Percentiles rank a stretch among this genome's conserved stretches.
These are phyloP conservation scores for Andrena praecox DNA, from an alignment of 2,888 invertebrate species.

Conservation along the genomic window DNA sequence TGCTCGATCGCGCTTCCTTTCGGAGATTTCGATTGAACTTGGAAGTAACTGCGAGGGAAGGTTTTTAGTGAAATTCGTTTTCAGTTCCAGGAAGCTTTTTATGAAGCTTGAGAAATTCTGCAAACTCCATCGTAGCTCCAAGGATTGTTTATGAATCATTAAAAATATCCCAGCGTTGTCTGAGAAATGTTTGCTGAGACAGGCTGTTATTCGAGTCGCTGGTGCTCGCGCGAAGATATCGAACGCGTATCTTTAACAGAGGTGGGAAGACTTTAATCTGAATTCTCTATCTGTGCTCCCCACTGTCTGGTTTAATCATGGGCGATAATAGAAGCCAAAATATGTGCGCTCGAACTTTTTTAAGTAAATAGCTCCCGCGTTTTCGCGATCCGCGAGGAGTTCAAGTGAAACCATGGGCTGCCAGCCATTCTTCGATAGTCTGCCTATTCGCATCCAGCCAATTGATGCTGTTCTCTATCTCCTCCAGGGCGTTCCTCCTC, in stretches of 20 bases:
- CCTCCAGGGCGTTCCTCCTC: conserved; percentile 40
- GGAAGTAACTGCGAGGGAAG: too few relatives aligned
- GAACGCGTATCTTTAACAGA: neutral
- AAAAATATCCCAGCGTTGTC: neutral
- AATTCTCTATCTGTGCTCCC: neutral
- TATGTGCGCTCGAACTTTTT: neutral
- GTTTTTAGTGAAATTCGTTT: neutral
- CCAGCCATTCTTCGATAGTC: conserved; percentile 38
- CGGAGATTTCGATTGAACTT: neutral
- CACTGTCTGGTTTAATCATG: neutral
- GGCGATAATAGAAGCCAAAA: conserved; percentile 18
- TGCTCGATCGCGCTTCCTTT: neutral
- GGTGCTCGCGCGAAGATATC: neutral
- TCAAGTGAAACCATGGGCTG: conserved; percentile 24
- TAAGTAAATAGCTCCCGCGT: neutral
- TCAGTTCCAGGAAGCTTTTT: neutral
- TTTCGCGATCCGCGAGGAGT: neutral
- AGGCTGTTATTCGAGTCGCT: neutral
- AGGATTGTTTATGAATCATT: neutral
- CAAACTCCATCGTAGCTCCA: neutral
- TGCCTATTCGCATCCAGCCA: conserved; percentile 31
- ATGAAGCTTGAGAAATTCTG: neutral
- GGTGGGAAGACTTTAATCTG: conserved; percentile 5
- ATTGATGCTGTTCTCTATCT: conserved; percentile 42
- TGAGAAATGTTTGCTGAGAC: neutral